A percentile compares a stretch with the other conserved stretches of the same genome.
Conservation (phyloP, 1,140 invertebrate genomes). For the Colletes latitarsis region DNA sequence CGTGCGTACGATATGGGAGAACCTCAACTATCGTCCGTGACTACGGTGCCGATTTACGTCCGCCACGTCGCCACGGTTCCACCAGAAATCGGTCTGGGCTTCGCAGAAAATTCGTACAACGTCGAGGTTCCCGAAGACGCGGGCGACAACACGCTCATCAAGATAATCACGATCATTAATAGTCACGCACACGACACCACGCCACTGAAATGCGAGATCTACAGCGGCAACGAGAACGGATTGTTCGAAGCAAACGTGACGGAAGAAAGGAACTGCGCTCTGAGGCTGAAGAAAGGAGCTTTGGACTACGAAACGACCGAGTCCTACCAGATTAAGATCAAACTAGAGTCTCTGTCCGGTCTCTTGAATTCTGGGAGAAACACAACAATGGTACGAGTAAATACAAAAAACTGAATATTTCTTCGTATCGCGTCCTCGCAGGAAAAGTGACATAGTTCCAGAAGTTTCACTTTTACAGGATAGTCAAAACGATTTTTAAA, state of each 20-base stretch:
- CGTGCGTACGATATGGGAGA: slow-evolving; percentile 93
- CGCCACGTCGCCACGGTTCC: slow-evolving; percentile 87
- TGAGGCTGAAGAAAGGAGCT: slow-evolving; percentile 85
- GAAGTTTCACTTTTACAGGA: too few species aligned
- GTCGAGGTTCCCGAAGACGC: slow-evolving; percentile 91
- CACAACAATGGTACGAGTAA: slow-evolving; percentile 82
- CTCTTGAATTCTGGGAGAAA: slow-evolving; percentile 88
- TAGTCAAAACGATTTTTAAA: too few species aligned
- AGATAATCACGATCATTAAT: slow-evolving; percentile 88
- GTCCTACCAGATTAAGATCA: slow-evolving; percentile 88
- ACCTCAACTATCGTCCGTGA: slow-evolving; percentile 90
- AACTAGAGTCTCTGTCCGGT: slow-evolving; percentile 88
- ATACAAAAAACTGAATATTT: too few species aligned
- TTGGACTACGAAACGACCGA: slow-evolving; percentile 89
- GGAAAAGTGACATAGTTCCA: too few species aligned
- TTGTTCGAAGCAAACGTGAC: slow-evolving; percentile 88
- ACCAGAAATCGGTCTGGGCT: slow-evolving; percentile 88
- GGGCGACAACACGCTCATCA: slow-evolving; percentile 85
- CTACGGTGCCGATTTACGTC: slow-evolving; percentile 90
- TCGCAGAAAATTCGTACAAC: slow-evolving; percentile 91
- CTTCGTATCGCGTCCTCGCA: too few species aligned
- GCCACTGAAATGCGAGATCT: slow-evolving; percentile 88
- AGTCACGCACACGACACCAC: slow-evolving; percentile 85
- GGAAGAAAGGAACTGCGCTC: slow-evolving; percentile 89
- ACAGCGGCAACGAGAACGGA: slow-evolving; percentile 86